Conservation (phyloP, 2,888 invertebrate genomes). For the Ypsolopha sequella region DNA sequence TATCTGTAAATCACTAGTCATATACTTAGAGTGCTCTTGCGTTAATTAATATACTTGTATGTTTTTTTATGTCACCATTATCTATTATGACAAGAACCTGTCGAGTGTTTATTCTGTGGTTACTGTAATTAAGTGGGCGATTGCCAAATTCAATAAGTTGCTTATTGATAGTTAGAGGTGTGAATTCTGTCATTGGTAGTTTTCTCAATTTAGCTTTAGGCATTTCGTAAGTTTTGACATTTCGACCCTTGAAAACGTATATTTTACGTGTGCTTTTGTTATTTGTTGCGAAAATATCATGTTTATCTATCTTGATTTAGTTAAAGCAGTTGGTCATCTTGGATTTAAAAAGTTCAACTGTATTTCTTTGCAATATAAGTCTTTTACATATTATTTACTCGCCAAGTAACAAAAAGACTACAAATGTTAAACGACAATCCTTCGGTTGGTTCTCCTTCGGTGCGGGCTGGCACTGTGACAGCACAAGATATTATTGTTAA, state of each 20-base stretch:
- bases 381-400: neutral
- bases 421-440: constrained; percentile 12
- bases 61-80: constrained; percentile 17
- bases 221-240: no score
- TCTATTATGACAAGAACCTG: constrained; percentile 15
- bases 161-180: no score
- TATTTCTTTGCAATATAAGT: constrained; percentile 12
- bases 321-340: neutral
- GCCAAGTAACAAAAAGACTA: neutral
- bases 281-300: no score
- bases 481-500: constrained; percentile 18
- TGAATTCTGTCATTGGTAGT: no score
- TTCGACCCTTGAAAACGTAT: no score
- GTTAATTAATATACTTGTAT: constrained; percentile 25
- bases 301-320: no score
- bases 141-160: neutral
- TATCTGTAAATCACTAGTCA: no score
- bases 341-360: neutral
- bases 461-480: constrained; percentile 13
- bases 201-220: no score
- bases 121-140: constrained; percentile 9
- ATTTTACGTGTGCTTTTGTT: no score
- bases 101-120: constrained; percentile 24
- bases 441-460: constrained; percentile 8
- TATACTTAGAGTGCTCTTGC: constrained; percentile 19